Percentiles rank a stretch among this genome's conserved stretches.
phyloP scores from a whole-genome alignment of 2,888 invertebrate species.

The Exephanes ischioxanthus region DNA sequence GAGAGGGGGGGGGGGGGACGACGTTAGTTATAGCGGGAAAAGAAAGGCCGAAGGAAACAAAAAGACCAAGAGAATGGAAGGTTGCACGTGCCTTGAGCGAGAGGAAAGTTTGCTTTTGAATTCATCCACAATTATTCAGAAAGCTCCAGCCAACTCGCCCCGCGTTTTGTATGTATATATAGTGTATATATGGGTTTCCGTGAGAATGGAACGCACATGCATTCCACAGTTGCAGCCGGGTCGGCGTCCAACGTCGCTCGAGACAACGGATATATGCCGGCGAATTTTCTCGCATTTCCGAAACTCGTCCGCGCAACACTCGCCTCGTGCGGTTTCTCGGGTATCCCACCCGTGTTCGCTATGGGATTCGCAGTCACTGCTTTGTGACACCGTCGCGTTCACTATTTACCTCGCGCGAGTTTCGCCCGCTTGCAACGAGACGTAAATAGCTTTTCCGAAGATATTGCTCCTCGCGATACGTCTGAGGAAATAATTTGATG shows the following conservation, averaged over 20 bases:
- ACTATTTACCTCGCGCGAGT: background rate
- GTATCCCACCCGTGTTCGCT: background rate
- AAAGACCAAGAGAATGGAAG: background rate
- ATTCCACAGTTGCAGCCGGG: background rate
- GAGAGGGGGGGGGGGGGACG: background rate
- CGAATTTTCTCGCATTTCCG: conserved; percentile 18
- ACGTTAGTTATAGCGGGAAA: background rate
- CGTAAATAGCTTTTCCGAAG: background rate
- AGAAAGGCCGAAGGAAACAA: background rate
- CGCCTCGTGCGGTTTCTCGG: background rate
- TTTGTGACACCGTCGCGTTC: background rate
- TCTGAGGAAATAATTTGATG: background rate
- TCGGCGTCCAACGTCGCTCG: background rate
- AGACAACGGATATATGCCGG: conserved; percentile 11
- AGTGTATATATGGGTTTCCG: background rate
- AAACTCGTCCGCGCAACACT: conserved; percentile 4
- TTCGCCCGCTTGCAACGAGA: background rate
- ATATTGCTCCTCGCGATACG: background rate
- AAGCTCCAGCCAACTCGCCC: conserved; percentile 3
- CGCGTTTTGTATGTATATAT: background rate
- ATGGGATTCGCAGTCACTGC: background rate
- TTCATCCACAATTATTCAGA: conserved; percentile 16
- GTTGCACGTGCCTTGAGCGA: background rate
- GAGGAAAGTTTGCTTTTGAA: conserved; percentile 17
- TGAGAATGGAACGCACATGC: conserved; percentile 17